Evolutionary conservation across 2,888 invertebrate genomes (phyloP), one percentile per base, ranked within the genome.

Genomic region (Pimpla rufipes): DNA sequence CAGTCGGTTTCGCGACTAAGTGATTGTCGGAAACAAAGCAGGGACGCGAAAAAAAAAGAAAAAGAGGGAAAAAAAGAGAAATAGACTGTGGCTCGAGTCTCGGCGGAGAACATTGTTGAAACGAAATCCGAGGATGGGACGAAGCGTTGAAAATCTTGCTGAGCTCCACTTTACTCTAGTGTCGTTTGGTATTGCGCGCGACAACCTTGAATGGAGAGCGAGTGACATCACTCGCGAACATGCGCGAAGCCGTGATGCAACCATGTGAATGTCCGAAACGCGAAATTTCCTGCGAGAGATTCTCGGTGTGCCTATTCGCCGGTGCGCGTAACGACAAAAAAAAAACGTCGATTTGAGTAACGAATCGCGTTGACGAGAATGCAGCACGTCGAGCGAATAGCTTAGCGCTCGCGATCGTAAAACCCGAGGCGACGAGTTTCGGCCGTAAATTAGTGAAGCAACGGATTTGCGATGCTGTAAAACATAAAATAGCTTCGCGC

Each of bases 191-290:
- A 21, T 45, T 66, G 45, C 66, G 45, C 67, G 16, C 23, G 13
- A 35, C 66, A 80, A 47, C 83, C 76, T 80, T 76, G 76, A 77
- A 67, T 67, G 59, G 8, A 55, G 70, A 70, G 55, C 37, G 45
- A 50, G 80, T 81, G 80, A 84, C 71, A 73, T 80, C 81, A 78
- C 67, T 59, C 67, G 45, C 59, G 35, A 45, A 29, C 50, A 68
- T 50, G 57, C 35, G 50, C 52, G 40, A 23, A 37, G 42, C 10
- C n/a, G 77, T 68, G 68, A 71, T 52, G 59, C 45, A 73, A 59
- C 18, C n/a, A 29, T 35, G 42, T 45, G 45, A 7, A 59, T 73
- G 35, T 57, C 29, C 40, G 21, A 42, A 57, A 13, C 23, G 21
- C n/a, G 57, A 40, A 37, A 45, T 45, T 45, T 23, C 45, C 45